Evolutionary conservation across 2,888 invertebrate species (phyloP), one percentile per base, ranked within the genome.

Genomic region (Sinhomidia bicolor): DNA sequence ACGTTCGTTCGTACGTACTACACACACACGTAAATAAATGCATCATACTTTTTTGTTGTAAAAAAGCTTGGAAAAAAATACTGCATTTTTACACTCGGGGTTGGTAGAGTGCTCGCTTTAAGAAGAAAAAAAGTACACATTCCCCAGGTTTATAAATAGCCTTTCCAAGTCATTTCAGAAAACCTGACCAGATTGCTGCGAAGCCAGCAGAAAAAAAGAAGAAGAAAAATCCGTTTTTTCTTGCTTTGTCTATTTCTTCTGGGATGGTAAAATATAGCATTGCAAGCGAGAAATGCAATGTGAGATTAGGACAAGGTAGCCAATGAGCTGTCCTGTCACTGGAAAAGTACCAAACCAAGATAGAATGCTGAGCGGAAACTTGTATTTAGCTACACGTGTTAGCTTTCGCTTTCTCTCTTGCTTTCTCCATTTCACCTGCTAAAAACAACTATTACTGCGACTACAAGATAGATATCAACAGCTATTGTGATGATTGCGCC

Each of bases 141-240:
- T 65, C 3, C 10, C 29, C 7, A 68, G 29, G n/a, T n/a, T 71
- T 82, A 82, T 68, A 82, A 82, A 82, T 82, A 82, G 51, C 32
- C 47, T 17, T 68, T 17, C 20, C 23, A 68, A 65, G 51, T 57
- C 9, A 44, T 82, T 68, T 44, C 65, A 68, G 20, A n/a, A 26
- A 82, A 71, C 26, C 29, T 82, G 68, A 26, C 62, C 54, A 68
- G 51, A 82, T 78, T 74, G 74, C 47, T 47, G 14, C 14, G 47
- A 23, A 47, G 36, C 41, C 71, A 71, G 23, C 12, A 71, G 7
- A 17, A 12, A n/a, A n/a, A n/a, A n/a, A n/a, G n/a, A n/a, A n/a
- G n/a, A n/a, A n/a, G n/a, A 36, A 36, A 17, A 71, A 68, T n/a
- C 41, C 23, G 17, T 36, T 41, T 68, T n/a, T n/a, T n/a, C n/a